phyloP scores from a whole-genome alignment of 2,797 vertebrate species.

The Platyrinchus mystaceus region DNA sequence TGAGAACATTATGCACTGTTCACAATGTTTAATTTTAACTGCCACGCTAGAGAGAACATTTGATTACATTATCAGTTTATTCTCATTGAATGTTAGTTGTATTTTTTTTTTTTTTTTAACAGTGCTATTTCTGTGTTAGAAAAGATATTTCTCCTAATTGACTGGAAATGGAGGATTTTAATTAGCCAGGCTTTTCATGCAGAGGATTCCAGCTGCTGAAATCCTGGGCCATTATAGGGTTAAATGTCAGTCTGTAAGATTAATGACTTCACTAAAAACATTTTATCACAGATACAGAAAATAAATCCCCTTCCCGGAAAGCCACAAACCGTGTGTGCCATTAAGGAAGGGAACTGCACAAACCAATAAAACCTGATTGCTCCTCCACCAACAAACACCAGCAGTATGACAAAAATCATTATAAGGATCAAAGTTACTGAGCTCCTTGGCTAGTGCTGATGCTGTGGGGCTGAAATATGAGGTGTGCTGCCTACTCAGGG shows the following conservation, averaged over 20 bases:
- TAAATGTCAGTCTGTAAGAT: slow-evolving; percentile 28
- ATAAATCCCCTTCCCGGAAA: slow-evolving; percentile 12
- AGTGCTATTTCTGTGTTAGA: background rate
- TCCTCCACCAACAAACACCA: background rate
- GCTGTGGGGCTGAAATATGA: background rate
- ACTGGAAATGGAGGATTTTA: background rate
- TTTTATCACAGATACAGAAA: slow-evolving; percentile 15
- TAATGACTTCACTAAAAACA: slow-evolving; percentile 23
- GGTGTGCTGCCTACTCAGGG: background rate
- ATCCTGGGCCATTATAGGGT: background rate
- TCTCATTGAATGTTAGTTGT: slow-evolving; percentile 1
- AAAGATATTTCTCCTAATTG: slow-evolving; percentile 3
- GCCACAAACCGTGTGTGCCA: background rate
- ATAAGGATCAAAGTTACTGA: background rate
- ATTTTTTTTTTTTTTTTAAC: background rate
- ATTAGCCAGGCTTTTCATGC: background rate
- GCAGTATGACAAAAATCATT: slow-evolving; percentile 2
- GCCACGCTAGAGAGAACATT: background rate
- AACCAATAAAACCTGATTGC: background rate
- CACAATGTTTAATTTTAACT: slow-evolving; percentile 47
- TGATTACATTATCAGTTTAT: slow-evolving; percentile 55
- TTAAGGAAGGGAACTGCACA: background rate
- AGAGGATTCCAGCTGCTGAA: background rate
- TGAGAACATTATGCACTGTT: slow-evolving; percentile 15
- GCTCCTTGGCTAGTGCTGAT: background rate